Evolutionary conservation across 2,113 vertebrate genomes (phyloP).

Genomic region (Rattus rattus): DNA sequence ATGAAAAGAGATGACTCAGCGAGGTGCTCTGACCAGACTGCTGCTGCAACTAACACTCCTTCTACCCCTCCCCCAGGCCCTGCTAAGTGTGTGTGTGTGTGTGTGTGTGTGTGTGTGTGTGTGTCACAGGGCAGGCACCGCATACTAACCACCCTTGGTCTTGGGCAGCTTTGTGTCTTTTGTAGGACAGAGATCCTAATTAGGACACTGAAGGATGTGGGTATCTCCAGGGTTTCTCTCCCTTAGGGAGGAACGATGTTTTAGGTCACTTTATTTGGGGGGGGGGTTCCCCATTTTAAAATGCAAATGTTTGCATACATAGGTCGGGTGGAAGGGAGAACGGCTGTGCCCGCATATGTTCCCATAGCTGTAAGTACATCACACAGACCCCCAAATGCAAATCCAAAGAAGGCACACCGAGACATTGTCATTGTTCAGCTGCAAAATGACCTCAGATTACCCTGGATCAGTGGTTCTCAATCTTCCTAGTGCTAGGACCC

Average conservation of each 20-base stretch:
- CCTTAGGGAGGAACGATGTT: neutral
- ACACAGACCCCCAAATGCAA: neutral
- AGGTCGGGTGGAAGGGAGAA: neutral
- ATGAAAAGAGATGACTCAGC: neutral
- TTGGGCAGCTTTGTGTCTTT: neutral
- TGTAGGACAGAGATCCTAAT: neutral
- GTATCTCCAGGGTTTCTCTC: neutral
- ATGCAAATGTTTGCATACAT: neutral
- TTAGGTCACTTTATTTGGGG: neutral
- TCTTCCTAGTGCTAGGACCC: neutral
- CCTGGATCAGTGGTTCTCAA: neutral
- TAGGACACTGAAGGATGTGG: neutral
- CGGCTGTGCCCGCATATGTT: neutral
- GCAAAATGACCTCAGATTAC: neutral
- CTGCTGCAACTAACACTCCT: neutral
- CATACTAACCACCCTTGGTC: rapidly evolving
- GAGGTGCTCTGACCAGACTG: neutral
- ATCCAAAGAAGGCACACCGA: neutral
- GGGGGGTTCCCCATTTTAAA: neutral
- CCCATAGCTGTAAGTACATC: neutral
- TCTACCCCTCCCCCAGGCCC: neutral
- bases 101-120: too few relatives aligned
- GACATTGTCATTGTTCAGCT: neutral
- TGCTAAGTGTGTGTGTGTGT: too few relatives aligned
- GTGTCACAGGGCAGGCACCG: neutral